Evolutionary conservation across 2,888 invertebrate genomes (phyloP), one percentile per base, ranked within the genome.

Genomic region (Ecliptopera silaceata): DNA sequence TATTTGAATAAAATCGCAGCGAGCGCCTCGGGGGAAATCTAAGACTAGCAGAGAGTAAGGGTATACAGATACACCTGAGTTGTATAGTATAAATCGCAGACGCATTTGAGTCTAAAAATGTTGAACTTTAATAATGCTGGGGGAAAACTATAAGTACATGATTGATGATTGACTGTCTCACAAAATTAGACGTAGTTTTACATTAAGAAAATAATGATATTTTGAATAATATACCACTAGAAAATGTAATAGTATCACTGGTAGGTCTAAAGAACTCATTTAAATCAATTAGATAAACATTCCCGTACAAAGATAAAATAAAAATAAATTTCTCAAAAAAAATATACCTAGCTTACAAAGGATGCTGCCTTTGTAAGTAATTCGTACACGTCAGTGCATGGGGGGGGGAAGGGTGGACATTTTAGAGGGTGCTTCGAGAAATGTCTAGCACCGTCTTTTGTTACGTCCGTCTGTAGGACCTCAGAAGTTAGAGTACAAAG

Each of bases 371-470:
- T 31, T 39, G 17, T 8, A 22, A 46, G 32, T 29, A 20, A 42
- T 48, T 18, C 22, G 32, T 32, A 42, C 18, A 29, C n/a, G 42
- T 20, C 32, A 32, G 17, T 42, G 44, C 26, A 48, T 34, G 18
- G 15, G 38, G 18, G 10, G 11, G n/a, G n/a, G n/a, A n/a, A n/a
- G n/a, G n/a, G n/a, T n/a, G n/a, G n/a, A n/a, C n/a, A 13, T n/a
- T 52, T 42, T 54, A 54, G 47, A 59, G 54, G 38, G 48, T 12
- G 43, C 53, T 18, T 31, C 38, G 26, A 55, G 54, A 56, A 53
- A 56, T 39, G 52, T 56, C 48, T 48, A 39, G 48, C n/a, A 39
- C 47, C 58, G 43, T 46, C 52, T 34, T 52, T 50, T 54, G 50
- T 58, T 20, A n/a, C 31, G 43, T 17, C 12, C 31, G 51, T 56